Conservation (phyloP, 1,140 invertebrate species). For the Trachelipus rathkii region DNA sequence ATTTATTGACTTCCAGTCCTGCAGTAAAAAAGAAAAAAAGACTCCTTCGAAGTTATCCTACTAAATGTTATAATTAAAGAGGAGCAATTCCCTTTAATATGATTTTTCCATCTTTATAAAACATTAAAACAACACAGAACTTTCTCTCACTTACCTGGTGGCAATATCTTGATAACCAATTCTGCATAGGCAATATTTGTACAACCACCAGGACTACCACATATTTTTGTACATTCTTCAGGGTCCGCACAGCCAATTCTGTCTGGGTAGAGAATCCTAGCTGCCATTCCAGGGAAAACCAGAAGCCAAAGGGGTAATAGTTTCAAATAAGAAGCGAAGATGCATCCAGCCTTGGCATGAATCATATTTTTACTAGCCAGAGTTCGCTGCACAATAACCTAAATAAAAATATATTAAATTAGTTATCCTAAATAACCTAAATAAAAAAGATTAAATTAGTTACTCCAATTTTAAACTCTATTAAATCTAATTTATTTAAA, state of each 20-base stretch:
- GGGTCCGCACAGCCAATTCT: slow-evolving; percentile 54
- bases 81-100: no score
- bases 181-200: slow-evolving; percentile 58
- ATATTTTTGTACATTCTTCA: slow-evolving; percentile 49
- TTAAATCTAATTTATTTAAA: no score
- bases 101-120: no score
- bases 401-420: background rate
- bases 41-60: no score
- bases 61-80: no score
- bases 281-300: slow-evolving; percentile 60
- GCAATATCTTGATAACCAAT: slow-evolving; percentile 55
- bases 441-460: no score
- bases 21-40: no score
- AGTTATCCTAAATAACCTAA: no score
- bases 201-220: slow-evolving; percentile 53
- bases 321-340: slow-evolving; percentile 58
- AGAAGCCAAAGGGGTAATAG: slow-evolving; percentile 58
- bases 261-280: slow-evolving; percentile 55
- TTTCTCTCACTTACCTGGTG: slow-evolving; percentile 47
- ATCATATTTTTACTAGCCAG: slow-evolving; percentile 57
- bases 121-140: background rate
- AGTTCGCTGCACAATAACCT: slow-evolving; percentile 58
- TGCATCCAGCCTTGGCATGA: slow-evolving; percentile 57
- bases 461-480: no score
- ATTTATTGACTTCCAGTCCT: no score